Percentiles rank a stretch among this genome's conserved stretches.
Evolutionary conservation across 2,113 vertebrate genomes (phyloP).

Genomic region (Vanacampus margaritifer): DNA sequence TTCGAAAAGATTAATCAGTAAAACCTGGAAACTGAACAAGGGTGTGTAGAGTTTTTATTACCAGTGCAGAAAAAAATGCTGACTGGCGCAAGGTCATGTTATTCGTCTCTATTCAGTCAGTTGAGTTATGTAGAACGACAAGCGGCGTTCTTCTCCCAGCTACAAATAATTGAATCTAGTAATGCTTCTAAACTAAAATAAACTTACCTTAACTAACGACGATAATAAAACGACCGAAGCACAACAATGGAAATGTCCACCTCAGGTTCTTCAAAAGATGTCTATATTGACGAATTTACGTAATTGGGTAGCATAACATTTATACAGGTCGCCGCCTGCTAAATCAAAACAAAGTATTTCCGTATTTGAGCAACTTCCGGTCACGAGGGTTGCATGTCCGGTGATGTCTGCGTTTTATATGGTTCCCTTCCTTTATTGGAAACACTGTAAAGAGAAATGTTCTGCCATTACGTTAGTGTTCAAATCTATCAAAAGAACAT

Average conservation of each 20-base stretch:
- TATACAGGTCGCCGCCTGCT: background rate
- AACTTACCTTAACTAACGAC: background rate
- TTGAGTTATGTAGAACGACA: too few relatives aligned
- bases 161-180: too few relatives aligned
- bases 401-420: background rate
- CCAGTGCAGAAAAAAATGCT: background rate
- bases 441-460: background rate
- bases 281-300: background rate
- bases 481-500: too few relatives aligned
- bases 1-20: too few relatives aligned
- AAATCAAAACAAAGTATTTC: constrained; percentile 40
- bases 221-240: background rate
- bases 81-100: background rate
- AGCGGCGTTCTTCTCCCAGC: too few relatives aligned
- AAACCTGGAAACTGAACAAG: too few relatives aligned
- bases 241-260: background rate
- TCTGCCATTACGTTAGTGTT: background rate
- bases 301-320: background rate
- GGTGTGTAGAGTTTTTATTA: too few relatives aligned
- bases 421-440: constrained; percentile 4
- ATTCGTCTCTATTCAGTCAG: background rate
- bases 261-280: background rate
- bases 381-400: constrained; percentile 44
- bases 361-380: constrained; percentile 24
- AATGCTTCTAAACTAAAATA: background rate